phyloP scores from a whole-genome alignment of 2,797 vertebrate species.

The Anabacerthia variegaticeps region DNA sequence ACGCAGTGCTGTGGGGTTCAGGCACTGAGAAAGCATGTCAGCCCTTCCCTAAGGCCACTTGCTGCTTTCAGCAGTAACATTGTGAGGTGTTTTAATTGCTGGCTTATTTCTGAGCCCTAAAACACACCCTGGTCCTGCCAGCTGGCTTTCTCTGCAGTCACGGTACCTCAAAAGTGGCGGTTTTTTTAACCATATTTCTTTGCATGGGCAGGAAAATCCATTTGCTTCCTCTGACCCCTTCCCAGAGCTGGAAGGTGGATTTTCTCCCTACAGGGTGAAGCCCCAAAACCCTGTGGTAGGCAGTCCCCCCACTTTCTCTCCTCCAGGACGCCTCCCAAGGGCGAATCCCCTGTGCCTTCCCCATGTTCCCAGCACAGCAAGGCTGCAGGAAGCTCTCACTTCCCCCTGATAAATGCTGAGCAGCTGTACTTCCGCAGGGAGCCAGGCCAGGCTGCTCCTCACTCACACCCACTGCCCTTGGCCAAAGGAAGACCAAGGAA shows the following conservation, averaged over 20 bases:
- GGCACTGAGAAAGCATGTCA: background rate
- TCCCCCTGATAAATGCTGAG: background rate
- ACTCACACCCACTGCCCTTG: background rate
- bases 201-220: background rate
- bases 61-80: background rate
- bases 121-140: background rate
- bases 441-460: background rate
- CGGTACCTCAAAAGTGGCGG: background rate
- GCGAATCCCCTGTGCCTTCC: rapidly evolving
- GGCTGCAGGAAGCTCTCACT: background rate
- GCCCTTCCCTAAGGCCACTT: background rate
- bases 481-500: rapidly evolving
- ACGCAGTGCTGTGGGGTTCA: rapidly evolving
- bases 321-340: background rate
- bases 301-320: background rate
- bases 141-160: background rate
- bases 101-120: background rate
- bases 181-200: background rate
- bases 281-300: background rate
- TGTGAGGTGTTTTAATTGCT: background rate
- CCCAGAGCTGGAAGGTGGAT: background rate
- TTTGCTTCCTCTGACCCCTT: background rate
- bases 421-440: background rate
- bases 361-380: background rate
- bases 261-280: background rate